Evolutionary conservation across 1,140 invertebrate species (phyloP).

Genomic region (Neodiprion virginianus): DNA sequence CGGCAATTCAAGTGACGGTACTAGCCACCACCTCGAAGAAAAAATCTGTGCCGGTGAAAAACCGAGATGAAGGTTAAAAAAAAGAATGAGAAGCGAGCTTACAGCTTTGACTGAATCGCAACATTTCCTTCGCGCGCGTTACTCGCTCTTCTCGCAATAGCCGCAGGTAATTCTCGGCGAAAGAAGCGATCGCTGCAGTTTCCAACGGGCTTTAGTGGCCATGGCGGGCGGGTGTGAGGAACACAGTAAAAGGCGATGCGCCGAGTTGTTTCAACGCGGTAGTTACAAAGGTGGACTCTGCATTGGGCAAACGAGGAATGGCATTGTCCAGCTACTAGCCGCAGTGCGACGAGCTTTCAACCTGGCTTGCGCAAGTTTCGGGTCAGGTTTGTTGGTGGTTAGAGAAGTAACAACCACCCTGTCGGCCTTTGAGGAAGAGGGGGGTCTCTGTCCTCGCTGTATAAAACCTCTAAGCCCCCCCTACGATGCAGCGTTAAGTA

Average conservation of each 20-base stretch:
- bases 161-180: no score
- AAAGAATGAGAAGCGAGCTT: background rate
- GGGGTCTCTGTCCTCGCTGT: constrained; percentile 26
- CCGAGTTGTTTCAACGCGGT: constrained; percentile 41
- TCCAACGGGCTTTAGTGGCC: constrained; percentile 11
- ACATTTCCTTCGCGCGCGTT: background rate
- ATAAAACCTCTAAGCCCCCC: background rate
- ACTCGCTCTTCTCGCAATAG: no score
- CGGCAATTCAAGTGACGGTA: background rate
- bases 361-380: constrained; percentile 37
- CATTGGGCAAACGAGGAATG: constrained; percentile 25
- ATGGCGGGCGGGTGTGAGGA: constrained; percentile 24
- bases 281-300: constrained; percentile 32
- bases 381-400: constrained; percentile 38
- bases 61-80: background rate
- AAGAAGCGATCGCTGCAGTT: background rate
- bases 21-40: background rate
- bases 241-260: constrained; percentile 25
- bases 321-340: constrained; percentile 45
- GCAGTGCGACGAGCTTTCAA: constrained; percentile 50
- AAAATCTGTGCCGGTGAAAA: background rate
- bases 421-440: background rate
- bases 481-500: background rate
- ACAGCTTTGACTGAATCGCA: background rate
- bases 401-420: constrained; percentile 42